Evolutionary conservation across 1,140 invertebrate genomes (phyloP).

Genomic region (Saccostrea echinata): DNA sequence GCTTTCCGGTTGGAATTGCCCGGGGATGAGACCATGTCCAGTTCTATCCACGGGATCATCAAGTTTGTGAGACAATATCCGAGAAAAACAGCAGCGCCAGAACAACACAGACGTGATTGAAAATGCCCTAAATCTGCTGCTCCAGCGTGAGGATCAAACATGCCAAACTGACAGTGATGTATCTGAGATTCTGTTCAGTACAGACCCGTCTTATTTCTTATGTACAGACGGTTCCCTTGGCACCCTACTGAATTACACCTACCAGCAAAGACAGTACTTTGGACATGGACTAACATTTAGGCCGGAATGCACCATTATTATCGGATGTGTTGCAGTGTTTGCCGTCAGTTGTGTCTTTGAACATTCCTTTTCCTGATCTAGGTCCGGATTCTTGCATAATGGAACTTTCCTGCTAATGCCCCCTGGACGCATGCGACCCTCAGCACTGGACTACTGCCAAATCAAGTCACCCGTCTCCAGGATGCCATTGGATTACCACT

Average conservation of each 20-base stretch:
- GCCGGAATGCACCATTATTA: not conserved
- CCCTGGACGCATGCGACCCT: not conserved
- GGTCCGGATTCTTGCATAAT: not conserved
- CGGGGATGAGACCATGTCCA: not conserved
- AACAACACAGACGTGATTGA: not conserved
- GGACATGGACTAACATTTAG: not conserved
- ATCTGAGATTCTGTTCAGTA: no score
- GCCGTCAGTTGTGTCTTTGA: not conserved
- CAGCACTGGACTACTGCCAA: not conserved
- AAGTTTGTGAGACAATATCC: no score
- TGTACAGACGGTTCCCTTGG: not conserved
- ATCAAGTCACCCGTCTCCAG: not conserved
- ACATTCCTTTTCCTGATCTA: not conserved
- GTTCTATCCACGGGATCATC: not conserved
- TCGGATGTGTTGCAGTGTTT: not conserved
- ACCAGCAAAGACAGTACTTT: not conserved
- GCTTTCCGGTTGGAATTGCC: not conserved
- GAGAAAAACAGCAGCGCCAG: no score
- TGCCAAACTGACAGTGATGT: no score
- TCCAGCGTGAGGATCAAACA: no score
- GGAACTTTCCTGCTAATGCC: not conserved
- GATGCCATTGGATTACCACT: not conserved
- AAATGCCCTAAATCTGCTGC: not conserved
- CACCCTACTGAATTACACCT: not conserved
- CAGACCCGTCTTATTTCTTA: not conserved